Base-by-base conservation (phyloP, 1,140 invertebrate species). In the Trypoxylus dichotomus region DNA sequence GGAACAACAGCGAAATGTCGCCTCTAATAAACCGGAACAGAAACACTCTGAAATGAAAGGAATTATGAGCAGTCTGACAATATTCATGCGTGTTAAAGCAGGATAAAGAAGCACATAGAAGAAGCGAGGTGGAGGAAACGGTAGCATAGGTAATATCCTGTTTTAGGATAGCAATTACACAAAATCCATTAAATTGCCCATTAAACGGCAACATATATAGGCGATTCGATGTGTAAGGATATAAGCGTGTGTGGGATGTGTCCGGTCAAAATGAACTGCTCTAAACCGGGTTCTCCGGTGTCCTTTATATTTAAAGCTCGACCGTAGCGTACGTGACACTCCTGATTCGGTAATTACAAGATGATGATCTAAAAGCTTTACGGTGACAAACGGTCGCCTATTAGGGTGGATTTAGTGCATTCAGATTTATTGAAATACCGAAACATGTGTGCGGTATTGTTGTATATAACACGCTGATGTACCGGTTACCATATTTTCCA, bases 131-230 rank as follows among this genome's bases (percentile, higher is more conserved):
- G 21, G 60, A 63, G n/a, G 10, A 25, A 25, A 63, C 10, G 11
- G 0, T 47, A 47, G 25, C 19, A 27, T 21, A 63, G 60, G 60
- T 63, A 63, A 24, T 63, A 27, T 63, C 25, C 60, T 27, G 60
- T 11, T 63, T 63, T 63, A 63, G 60, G 60, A 27, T 63, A 63
- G n/a, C 60, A 63, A 63, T 63, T 63, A 63, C 25, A 63, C 60
- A 63, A 63, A 63, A 63, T 63, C 60, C 60, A 63, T 63, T 63
- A 63, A 63, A 63, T 63, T 63, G 25, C 60, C 60, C 60, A 63
- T 63, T 63, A 63, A 63, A 21, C 60, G 47, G 15, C 5, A 58
- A 8, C 47, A 21, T 58, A 63, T 63, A 27, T 63, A 27, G 19
- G 60, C 47, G 47, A n/a, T 58, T 3, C 47, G 60, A 13, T 27